Evolutionary conservation across 2,113 vertebrate species (phyloP), one percentile per base, ranked within the genome.

Genomic region (Dasyprocta punctata): DNA sequence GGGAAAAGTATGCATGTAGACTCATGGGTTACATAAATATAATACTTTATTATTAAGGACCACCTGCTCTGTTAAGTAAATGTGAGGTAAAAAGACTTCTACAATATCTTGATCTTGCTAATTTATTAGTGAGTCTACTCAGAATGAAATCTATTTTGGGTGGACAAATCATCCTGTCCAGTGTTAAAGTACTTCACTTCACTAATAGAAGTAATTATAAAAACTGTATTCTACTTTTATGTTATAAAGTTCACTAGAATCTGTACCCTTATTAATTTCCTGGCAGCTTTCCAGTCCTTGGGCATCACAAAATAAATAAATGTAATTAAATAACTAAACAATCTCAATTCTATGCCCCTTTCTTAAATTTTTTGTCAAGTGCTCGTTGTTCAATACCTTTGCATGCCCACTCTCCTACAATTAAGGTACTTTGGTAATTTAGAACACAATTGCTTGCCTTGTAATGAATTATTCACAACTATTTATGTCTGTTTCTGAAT

Each of bases 381-480:
- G 54, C 54, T 94, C 80, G 75, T 60, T 95, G 26, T 47, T 96
- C 3, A 90, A n/a, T 3, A 17, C 1, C 17, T 86, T 2, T 78
- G 0, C 33, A 36, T 86, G 1, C n/a, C 22, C 56, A 22, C 7
- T 26, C 24, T 89, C 33, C 26, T 16, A 47, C 67, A 17, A 78
- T 89, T 41, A 75, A 6, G 0, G 7, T 36, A 58, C 24, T 47
- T 83, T 22, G 20, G 22, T 73, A 75, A 94, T 60, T 92, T 73
- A 61, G 26, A 77, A 60, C 73, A 75, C 26, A 71, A 84, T 30
- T 58, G 8, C 63, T 58, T 89, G 4, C 1, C 63, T 83, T 86
- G 2, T 54, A 47, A 89, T 94, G 26, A 36, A 80, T 95, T 95
- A 85, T 90, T 84, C 83, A 71, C 33, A 87, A 75, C 24, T 67